These are phyloP conservation scores for Ostrea denselamellosa DNA, from an alignment of 1,140 invertebrate species.

Conservation along the genomic window DNA sequence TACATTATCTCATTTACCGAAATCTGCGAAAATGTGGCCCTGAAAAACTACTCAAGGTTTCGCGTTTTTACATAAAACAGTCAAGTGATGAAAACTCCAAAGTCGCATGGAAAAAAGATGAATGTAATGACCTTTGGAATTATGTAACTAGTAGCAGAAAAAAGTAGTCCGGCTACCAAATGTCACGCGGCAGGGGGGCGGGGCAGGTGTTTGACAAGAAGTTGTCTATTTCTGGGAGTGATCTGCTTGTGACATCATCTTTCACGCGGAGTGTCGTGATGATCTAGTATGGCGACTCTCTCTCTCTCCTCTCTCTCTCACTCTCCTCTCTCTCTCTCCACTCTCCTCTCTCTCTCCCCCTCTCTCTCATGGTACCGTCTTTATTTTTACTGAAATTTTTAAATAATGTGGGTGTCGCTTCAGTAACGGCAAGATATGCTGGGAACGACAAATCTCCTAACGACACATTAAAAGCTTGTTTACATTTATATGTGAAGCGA, in stretches of 20 bases:
- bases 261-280: not conserved
- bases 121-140: not conserved
- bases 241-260: not conserved
- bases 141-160: not conserved
- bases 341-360: too few relatives aligned
- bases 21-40: too few relatives aligned
- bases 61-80: too few relatives aligned
- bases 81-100: too few relatives aligned
- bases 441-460: not conserved
- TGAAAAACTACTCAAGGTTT: too few relatives aligned
- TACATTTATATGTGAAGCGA: not conserved
- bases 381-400: too few relatives aligned
- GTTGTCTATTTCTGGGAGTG: too few relatives aligned
- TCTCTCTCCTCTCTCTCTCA: too few relatives aligned
- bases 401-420: not conserved
- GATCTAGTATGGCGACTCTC: too few relatives aligned
- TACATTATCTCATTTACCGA: too few relatives aligned
- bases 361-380: too few relatives aligned
- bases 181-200: not conserved
- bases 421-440: not conserved
- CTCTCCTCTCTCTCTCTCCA: too few relatives aligned
- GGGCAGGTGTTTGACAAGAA: not conserved
- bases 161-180: slow-evolving; percentile 31
- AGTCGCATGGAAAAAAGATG: not conserved
- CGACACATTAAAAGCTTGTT: not conserved